phyloP scores from a whole-genome alignment of 1,140 invertebrate species.

The Cotesia glomerata region DNA sequence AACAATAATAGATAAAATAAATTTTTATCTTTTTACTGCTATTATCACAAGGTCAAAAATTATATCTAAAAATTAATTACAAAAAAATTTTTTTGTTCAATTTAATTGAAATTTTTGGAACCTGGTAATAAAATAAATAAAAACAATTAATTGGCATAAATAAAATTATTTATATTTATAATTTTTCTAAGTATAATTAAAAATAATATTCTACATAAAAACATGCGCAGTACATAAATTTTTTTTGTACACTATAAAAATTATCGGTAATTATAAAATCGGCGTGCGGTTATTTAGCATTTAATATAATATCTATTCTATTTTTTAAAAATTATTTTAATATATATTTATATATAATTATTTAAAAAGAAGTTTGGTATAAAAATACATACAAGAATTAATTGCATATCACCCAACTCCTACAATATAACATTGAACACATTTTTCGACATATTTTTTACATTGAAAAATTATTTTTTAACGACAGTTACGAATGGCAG shows the following conservation, averaged over 20 bases:
- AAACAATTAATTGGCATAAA: background rate
- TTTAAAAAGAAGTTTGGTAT: slow-evolving; percentile 17
- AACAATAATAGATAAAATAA: no score
- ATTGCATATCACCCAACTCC: background rate
- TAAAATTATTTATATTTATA: background rate
- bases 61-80: no score
- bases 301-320: background rate
- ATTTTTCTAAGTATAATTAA: no score
- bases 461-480: background rate
- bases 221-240: no score
- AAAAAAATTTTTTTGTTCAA: no score
- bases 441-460: background rate
- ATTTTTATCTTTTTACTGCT: no score
- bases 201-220: no score
- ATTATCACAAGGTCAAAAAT: no score
- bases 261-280: no score
- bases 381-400: slow-evolving; percentile 17
- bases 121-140: no score
- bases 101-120: no score
- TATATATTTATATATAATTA: background rate
- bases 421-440: slow-evolving; percentile 4
- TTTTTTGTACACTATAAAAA: no score
- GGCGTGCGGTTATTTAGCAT: background rate
- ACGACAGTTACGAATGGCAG: slow-evolving; percentile 15
- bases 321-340: background rate